Evolutionary conservation across 2,888 invertebrate genomes (phyloP).

Genomic region (Dicyrtoma fusca): DNA sequence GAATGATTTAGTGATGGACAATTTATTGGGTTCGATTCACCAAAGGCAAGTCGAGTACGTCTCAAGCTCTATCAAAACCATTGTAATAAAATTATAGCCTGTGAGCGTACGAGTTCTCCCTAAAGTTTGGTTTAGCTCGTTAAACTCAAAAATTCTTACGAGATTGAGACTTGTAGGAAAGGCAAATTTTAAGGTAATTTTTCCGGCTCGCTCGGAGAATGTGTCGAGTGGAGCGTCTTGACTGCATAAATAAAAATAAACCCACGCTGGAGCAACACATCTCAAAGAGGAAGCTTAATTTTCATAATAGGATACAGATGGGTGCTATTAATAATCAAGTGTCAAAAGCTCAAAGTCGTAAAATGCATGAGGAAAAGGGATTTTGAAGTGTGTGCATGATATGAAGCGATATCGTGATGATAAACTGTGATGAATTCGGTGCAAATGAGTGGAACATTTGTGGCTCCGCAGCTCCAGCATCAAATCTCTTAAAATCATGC

Average conservation of each 20-base stretch:
- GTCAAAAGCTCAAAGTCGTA: slow-evolving; percentile 40
- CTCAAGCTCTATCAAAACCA: no score
- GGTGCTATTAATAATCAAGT: slow-evolving; percentile 42
- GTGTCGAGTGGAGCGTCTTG: no score
- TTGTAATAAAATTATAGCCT: no score
- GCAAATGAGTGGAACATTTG: slow-evolving; percentile 43
- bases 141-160: no score
- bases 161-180: no score
- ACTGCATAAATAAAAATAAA: no score
- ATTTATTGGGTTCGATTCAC: slow-evolving; percentile 5
- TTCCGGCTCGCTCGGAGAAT: no score
- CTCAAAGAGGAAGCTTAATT: slow-evolving; percentile 37
- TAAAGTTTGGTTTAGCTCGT: no score
- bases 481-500: neutral
- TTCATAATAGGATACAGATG: slow-evolving; percentile 41
- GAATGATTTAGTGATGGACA: slow-evolving; percentile 34
- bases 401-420: slow-evolving; percentile 43
- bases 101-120: neutral
- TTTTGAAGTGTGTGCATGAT: slow-evolving; percentile 40
- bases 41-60: no score
- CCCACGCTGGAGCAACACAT: neutral
- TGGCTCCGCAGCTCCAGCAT: slow-evolving; percentile 25
- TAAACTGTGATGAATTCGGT: slow-evolving; percentile 45
- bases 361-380: slow-evolving; percentile 34
- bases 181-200: no score